Conservation (phyloP, 2,797 vertebrate species). For the Argya squamiceps region DNA sequence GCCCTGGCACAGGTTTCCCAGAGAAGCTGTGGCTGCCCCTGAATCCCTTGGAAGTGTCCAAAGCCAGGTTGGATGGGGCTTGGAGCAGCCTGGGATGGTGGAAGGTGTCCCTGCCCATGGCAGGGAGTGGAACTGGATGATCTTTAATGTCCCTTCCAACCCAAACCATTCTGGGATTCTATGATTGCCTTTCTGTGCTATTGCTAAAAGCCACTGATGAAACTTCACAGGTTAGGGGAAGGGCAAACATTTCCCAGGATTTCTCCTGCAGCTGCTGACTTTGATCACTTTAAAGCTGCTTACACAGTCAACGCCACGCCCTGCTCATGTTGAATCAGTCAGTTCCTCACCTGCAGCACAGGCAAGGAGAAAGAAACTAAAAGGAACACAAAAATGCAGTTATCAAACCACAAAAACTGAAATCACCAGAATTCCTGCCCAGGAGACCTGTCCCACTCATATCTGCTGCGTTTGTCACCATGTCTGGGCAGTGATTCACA, state of each 20-base stretch:
- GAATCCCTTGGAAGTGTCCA: background rate
- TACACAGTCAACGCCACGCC: background rate
- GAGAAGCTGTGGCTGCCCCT: background rate
- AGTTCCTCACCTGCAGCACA: background rate
- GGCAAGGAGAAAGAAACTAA: background rate
- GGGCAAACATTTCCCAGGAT: background rate
- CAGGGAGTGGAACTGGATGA: fast-evolving
- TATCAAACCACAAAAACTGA: background rate
- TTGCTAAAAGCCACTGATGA: background rate
- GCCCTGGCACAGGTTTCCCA: fast-evolving
- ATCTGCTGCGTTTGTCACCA: background rate
- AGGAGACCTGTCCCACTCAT: background rate
- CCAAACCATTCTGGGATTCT: background rate
- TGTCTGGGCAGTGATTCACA: background rate
- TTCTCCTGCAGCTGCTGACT: background rate
- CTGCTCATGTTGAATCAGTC: background rate
- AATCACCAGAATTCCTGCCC: fast-evolving
- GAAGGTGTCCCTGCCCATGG: background rate
- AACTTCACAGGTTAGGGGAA: background rate
- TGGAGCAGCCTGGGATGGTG: background rate
- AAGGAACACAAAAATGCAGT: background rate
- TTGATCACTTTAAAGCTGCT: background rate
- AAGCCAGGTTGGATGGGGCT: fast-evolving
- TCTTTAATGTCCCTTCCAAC: fast-evolving
- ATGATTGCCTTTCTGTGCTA: background rate